Evolutionary conservation across 2,113 vertebrate species (phyloP).

Genomic region (Haemorhous mexicanus): DNA sequence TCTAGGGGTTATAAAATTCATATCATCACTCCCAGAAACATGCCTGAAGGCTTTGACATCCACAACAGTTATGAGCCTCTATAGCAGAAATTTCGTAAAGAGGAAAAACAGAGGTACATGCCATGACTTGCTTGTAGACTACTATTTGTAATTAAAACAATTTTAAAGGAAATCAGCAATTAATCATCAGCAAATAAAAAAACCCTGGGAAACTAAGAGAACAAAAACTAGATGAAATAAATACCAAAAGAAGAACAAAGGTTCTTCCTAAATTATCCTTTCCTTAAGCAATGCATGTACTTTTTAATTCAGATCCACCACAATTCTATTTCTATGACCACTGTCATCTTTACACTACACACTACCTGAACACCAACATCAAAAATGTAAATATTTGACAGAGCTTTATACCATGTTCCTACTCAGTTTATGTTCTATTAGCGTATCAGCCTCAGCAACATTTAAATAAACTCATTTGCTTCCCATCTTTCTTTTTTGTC

Average conservation of each 20-base stretch:
- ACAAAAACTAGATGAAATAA: background rate
- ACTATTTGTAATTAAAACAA: background rate
- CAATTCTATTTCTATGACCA: background rate
- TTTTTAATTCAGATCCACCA: background rate
- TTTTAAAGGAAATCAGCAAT: background rate
- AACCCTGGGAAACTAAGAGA: background rate
- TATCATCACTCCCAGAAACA: background rate
- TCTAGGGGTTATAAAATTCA: background rate
- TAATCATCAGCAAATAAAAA: background rate
- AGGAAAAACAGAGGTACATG: background rate
- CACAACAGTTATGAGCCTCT: background rate
- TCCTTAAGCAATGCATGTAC: background rate
- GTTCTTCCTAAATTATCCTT: background rate
- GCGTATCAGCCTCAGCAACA: background rate
- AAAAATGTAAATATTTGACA: constrained; percentile 37
- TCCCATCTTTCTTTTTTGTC: background rate
- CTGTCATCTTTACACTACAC: background rate
- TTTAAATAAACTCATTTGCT: constrained; percentile 26
- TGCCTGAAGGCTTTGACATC: background rate
- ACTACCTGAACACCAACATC: background rate
- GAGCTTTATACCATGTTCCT: background rate
- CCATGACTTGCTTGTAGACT: background rate
- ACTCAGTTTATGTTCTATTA: constrained; percentile 25
- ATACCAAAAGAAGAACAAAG: background rate
- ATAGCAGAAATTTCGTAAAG: background rate